Base-by-base conservation (phyloP, 2,113 vertebrate genomes). In the Apodemus sylvaticus region DNA sequence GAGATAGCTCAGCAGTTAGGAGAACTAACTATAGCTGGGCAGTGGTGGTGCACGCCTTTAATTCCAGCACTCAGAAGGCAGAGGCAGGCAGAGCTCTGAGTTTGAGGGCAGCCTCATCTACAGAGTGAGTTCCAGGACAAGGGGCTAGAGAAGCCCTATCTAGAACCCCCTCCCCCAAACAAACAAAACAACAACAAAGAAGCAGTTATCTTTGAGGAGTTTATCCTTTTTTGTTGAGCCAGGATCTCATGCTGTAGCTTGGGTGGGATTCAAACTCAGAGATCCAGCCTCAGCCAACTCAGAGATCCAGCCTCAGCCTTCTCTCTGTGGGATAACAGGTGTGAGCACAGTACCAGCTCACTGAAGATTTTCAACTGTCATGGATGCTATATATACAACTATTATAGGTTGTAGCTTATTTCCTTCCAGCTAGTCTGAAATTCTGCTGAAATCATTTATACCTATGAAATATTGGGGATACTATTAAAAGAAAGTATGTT, bases 401-500 rank as follows among this genome's bases (percentile, higher is more conserved):
- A 34, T 83, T 68, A 36, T 3, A 93, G 36, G 76, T 79, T 95
- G 26, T 14, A 51, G 1, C 92, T 83, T 86, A n/a, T n/a, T 76
- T 89, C 68, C 60, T 92, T 94, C 68, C 4, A 11, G 48, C 24
- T 91, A 62, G 86, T 92, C 22, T 88, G 86, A 94, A 92, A 90
- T 89, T 13, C 34, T 89, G 48, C 86, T 93, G 71, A 95, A 93
- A 86, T 90, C 58, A 74, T 91, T 89, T 7, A 60, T 91, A 20
- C 17, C 62, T 91, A 36, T 74, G 78, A 93, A 86, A 90, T 94
- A 81, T 16, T 94, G 93, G 73, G 79, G 58, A 55, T 96, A 90
- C 48, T 95, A 94, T 86, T 90, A 94, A 93, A 90, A 39, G 83
- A 74, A 86, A 48, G 19, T 91, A 3, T 64, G 53, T 93, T 83